Percentiles rank a stretch among this genome's conserved stretches.
Conservation (phyloP, 2,113 vertebrate species). For the Anhinga anhinga region DNA sequence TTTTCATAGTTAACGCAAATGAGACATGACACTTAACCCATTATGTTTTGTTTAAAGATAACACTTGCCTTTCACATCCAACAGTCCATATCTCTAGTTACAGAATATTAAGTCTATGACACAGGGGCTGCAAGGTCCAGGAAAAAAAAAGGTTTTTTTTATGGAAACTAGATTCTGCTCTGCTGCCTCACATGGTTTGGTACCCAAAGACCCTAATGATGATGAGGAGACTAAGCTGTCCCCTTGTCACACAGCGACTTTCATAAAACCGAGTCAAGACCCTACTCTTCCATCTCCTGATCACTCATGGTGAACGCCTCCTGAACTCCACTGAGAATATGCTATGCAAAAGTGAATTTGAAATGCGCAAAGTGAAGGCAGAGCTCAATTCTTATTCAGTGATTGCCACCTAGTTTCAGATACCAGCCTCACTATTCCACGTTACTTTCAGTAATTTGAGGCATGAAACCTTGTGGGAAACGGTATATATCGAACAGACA, state of each 20-base stretch:
- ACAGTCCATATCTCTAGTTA: not conserved
- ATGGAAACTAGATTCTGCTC: not conserved
- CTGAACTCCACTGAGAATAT: not conserved
- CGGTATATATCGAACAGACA: not conserved
- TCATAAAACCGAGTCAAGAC: not conserved
- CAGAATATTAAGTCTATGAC: not conserved
- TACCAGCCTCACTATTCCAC: not conserved
- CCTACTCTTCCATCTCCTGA: not conserved
- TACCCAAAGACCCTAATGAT: not conserved
- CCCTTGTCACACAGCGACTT: not conserved
- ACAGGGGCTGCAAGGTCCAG: not conserved
- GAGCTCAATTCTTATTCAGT: not conserved
- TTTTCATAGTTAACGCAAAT: not conserved
- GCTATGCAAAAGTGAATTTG: not conserved
- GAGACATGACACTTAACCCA: not conserved
- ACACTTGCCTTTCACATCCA: not conserved
- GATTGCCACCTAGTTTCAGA: not conserved
- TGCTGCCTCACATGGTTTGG: not conserved
- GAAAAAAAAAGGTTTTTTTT: not conserved
- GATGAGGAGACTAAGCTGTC: not conserved
- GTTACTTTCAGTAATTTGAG: not conserved
- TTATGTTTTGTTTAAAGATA: not conserved
- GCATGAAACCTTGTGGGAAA: not conserved
- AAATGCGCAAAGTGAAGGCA: not conserved
- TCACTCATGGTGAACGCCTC: not conserved